Evolutionary conservation across 1,140 invertebrate species (phyloP).

Genomic region (Diorhabda sublineata): DNA sequence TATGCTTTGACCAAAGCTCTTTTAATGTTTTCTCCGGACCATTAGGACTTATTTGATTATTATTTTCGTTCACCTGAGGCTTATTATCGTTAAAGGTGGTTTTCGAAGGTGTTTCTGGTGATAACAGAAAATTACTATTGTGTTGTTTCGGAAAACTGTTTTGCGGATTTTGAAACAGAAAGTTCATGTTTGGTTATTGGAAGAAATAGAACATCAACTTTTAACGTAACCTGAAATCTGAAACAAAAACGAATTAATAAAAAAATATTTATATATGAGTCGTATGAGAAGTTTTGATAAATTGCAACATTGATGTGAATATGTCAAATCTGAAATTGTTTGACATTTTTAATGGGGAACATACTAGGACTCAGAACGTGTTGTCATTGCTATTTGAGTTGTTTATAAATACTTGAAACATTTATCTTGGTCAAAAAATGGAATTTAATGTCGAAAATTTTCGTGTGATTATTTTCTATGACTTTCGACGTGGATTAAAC

Average conservation of each 20-base stretch:
- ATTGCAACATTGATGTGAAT: too few relatives aligned
- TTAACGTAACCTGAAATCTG: conserved; percentile 9
- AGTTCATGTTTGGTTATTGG: conserved; percentile 5
- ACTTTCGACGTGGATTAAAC: too few relatives aligned
- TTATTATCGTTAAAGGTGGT: conserved; percentile 13
- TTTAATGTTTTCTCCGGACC: conserved; percentile 18
- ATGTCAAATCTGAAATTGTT: too few relatives aligned
- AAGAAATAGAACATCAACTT: conserved; percentile 1
- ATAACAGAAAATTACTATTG: conserved; percentile 18
- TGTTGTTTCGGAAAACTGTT: conserved; percentile 32
- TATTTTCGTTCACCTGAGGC: conserved; percentile 22
- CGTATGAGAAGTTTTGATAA: too few relatives aligned
- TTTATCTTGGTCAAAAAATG: too few relatives aligned
- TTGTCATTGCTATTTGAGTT: too few relatives aligned
- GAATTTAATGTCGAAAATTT: too few relatives aligned
- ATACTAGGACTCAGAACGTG: too few relatives aligned
- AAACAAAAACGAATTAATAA: conserved; percentile 13
- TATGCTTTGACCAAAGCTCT: conserved; percentile 34
- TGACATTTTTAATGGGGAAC: too few relatives aligned
- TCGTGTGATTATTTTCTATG: too few relatives aligned
- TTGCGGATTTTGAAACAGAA: conserved; percentile 15
- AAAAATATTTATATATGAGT: background rate
- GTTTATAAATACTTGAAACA: too few relatives aligned
- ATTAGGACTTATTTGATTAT: conserved; percentile 21
- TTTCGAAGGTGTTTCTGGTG: conserved; percentile 24